Percentiles rank a stretch among this genome's conserved stretches.
Conservation (phyloP, 2,888 invertebrate species). For the Phlogophora meticulosa region DNA sequence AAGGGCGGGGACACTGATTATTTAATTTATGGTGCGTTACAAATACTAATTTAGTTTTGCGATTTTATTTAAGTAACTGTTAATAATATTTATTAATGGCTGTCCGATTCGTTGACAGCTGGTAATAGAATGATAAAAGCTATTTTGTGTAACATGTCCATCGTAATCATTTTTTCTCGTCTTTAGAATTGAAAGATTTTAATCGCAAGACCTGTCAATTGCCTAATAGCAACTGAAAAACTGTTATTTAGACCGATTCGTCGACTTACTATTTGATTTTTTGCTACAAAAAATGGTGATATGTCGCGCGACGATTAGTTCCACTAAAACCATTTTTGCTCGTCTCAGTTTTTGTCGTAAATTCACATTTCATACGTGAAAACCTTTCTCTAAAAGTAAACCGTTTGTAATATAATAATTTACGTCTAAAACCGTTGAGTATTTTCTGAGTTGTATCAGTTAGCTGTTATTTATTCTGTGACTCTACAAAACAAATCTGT, state of each 20-base stretch:
- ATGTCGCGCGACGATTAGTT: constrained; percentile 47
- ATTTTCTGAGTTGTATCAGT: constrained; percentile 23
- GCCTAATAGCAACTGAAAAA: constrained; percentile 19
- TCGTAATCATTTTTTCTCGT: constrained; percentile 18
- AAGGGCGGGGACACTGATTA: constrained; percentile 57
- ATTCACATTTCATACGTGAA: constrained; percentile 45
- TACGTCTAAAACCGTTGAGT: constrained; percentile 7
- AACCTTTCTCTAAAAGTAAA: constrained; percentile 53
- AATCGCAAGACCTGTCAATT: constrained; percentile 29
- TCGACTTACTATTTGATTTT: constrained; percentile 24
- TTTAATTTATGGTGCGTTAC: constrained; percentile 58
- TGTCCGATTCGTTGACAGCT: constrained; percentile 27
- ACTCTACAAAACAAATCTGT: constrained; percentile 10
- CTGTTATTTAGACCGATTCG: constrained; percentile 22
- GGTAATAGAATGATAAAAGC: constrained; percentile 27
- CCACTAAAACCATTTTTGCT: constrained; percentile 35
- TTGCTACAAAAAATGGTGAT: constrained; percentile 22
- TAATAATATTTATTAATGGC: constrained; percentile 30
- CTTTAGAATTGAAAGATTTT: constrained; percentile 11
- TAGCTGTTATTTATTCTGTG: constrained; percentile 41
- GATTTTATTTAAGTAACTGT: constrained; percentile 44
- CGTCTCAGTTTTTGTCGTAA: constrained; percentile 48
- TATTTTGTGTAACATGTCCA: constrained; percentile 8
- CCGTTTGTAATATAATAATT: constrained; percentile 34
- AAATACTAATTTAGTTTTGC: constrained; percentile 55